A percentile compares a stretch with the other conserved stretches of the same genome.
phyloP scores from a whole-genome alignment of 2,113 vertebrate species.

The Microtus ochrogaster region DNA sequence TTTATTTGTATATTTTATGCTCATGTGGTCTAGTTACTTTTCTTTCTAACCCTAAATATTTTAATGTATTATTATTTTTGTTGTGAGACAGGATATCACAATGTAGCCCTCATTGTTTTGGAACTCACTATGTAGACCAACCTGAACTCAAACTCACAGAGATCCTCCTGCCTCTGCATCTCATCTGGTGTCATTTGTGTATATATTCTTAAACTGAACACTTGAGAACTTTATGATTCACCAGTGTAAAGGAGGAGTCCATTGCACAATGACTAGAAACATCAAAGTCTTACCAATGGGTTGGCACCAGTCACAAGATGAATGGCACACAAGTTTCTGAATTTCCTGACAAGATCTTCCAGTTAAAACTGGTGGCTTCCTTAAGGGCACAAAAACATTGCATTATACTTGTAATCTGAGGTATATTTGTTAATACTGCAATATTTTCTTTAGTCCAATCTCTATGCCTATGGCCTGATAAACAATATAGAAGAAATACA shows the following conservation, averaged over 20 bases:
- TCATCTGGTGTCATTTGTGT: not conserved
- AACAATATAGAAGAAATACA: not conserved
- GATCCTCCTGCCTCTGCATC: not conserved
- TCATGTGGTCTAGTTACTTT: not conserved
- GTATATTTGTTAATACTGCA: not conserved
- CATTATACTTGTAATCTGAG: not conserved
- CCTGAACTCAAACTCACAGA: not conserved
- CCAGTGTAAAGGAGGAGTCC: not conserved
- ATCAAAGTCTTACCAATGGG: not conserved
- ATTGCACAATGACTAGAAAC: not conserved
- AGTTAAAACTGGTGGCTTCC: not conserved
- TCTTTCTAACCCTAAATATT: not conserved
- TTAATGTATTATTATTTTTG: not conserved
- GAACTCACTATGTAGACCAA: too few relatives aligned
- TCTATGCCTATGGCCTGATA: not conserved
- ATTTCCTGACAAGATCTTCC: not conserved
- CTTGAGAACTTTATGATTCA: not conserved
- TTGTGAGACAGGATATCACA: not conserved
- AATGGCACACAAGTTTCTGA: not conserved
- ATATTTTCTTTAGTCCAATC: not conserved
- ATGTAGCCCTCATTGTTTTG: not conserved
- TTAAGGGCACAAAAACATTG: not conserved
- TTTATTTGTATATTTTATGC: conserved; percentile 4
- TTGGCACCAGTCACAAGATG: not conserved
- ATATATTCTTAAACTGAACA: not conserved